These are phyloP conservation scores for Channa striata DNA, from an alignment of 2,797 vertebrate species.

Conservation along the genomic window DNA sequence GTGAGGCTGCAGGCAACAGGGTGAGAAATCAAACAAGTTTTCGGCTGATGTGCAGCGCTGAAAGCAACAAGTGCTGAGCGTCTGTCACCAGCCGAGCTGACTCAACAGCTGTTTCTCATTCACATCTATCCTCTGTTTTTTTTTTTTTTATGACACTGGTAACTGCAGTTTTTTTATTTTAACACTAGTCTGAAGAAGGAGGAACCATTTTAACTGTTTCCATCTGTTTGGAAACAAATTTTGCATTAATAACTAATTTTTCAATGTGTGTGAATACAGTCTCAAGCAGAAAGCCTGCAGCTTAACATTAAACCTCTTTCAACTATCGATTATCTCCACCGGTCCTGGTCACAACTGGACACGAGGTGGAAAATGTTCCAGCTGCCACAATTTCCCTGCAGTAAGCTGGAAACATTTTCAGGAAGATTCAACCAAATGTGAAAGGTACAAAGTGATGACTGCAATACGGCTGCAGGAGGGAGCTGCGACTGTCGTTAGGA, in stretches of 20 bases:
- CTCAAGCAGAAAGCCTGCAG: not conserved
- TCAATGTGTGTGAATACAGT: too few species aligned
- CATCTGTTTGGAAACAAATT: not conserved
- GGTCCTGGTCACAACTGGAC: not conserved
- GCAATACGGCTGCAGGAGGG: not conserved
- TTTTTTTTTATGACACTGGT: too few species aligned
- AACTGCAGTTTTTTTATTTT: too few species aligned
- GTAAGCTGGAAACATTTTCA: not conserved
- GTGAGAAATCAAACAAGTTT: too few species aligned
- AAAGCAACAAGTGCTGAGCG: too few species aligned
- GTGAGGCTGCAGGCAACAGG: too few species aligned
- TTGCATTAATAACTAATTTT: not conserved
- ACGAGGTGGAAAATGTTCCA: not conserved
- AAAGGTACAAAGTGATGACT: not conserved
- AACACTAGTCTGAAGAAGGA: too few species aligned
- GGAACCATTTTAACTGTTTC: not conserved
- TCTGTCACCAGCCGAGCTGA: too few species aligned
- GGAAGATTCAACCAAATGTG: not conserved
- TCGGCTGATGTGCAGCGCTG: too few species aligned
- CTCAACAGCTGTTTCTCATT: too few species aligned
- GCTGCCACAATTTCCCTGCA: not conserved
- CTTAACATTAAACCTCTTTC: not conserved
- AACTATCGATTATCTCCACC: not conserved
- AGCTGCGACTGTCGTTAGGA: not conserved
- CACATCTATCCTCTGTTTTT: too few species aligned